Evolutionary conservation across 2,113 vertebrate species (phyloP).

Genomic region (Larimichthys crocea): DNA sequence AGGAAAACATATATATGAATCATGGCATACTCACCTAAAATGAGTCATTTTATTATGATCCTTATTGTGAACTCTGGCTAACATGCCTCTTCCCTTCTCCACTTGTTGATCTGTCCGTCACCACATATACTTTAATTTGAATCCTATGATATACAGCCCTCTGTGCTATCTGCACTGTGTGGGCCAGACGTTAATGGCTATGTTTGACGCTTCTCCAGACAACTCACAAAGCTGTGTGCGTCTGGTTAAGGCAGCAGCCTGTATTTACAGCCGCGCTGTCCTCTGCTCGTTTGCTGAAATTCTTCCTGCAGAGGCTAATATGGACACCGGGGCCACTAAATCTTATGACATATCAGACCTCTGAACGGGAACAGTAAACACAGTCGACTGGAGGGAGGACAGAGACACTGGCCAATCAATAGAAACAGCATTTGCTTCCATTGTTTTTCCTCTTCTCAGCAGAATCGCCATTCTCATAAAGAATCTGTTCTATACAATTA

Average conservation of each 20-base stretch:
- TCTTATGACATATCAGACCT: conserved; percentile 61
- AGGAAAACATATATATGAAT: conserved; percentile 43
- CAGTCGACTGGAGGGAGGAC: conserved; percentile 38
- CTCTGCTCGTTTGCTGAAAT: conserved; percentile 35
- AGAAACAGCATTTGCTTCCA: conserved; percentile 82
- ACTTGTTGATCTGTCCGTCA: conserved; percentile 27
- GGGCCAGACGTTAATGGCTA: conserved; percentile 26
- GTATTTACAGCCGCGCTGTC: conserved; percentile 63
- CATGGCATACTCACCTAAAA: conserved; percentile 24
- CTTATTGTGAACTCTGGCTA: neutral
- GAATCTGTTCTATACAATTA: conserved; percentile 75
- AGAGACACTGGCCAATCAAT: conserved; percentile 77
- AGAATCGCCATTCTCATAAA: conserved; percentile 76
- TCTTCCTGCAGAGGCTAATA: conserved; percentile 35
- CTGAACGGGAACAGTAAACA: conserved; percentile 68
- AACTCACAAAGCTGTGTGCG: conserved; percentile 34
- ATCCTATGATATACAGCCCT: conserved; percentile 18
- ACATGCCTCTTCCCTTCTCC: neutral
- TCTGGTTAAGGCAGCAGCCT: conserved; percentile 33
- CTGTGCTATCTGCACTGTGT: conserved; percentile 20
- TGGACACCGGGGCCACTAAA: conserved; percentile 62
- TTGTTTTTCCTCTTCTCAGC: conserved; percentile 78
- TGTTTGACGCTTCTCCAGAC: conserved; percentile 43
- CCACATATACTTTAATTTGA: conserved; percentile 7
- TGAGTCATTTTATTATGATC: conserved; percentile 36